Conservation (phyloP, 2,113 vertebrate genomes). For the Spea multiplicata region DNA sequence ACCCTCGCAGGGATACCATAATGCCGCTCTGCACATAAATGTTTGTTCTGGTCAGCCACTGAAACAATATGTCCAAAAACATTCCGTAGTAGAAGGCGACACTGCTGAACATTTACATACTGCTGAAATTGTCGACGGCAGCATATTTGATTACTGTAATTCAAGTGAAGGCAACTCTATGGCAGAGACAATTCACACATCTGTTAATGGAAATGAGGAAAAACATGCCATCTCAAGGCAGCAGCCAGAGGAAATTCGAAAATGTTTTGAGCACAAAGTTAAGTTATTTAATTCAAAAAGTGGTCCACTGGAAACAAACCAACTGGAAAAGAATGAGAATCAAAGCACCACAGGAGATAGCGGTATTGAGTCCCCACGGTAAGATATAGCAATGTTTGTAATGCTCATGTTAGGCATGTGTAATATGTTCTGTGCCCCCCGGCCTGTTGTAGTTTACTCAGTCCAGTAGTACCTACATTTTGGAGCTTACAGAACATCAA, state of each 20-base stretch:
- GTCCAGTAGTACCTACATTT: too few species aligned
- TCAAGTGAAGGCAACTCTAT: conserved; percentile 59
- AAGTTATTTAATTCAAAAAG: conserved; percentile 50
- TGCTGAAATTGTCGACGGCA: conserved; percentile 54
- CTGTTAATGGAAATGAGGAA: conserved; percentile 52
- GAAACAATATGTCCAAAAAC: conserved; percentile 15
- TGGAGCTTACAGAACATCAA: too few species aligned
- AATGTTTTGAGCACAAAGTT: conserved; percentile 38
- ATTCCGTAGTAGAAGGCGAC: conserved; percentile 34
- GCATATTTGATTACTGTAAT: conserved; percentile 69
- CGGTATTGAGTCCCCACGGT: conserved; percentile 92
- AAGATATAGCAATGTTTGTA: conserved; percentile 50
- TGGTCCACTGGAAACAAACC: conserved; percentile 52
- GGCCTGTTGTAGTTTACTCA: too few species aligned
- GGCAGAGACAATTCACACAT: conserved; percentile 62
- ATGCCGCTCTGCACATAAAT: conserved; percentile 15
- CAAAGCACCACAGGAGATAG: conserved; percentile 87
- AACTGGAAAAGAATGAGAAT: conserved; percentile 69
- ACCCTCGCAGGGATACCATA: conserved; percentile 42
- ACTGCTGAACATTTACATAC: background rate
- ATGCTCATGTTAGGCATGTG: too few species aligned
- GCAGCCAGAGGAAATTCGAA: conserved; percentile 52
- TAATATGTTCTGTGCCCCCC: too few species aligned
- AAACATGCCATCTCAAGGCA: conserved; percentile 49
- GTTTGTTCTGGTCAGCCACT: conserved; percentile 39